These are phyloP conservation scores for Bergia sp. DNA, from an alignment of 92 coral and sea anemone genomes.

Conservation along the genomic window DNA sequence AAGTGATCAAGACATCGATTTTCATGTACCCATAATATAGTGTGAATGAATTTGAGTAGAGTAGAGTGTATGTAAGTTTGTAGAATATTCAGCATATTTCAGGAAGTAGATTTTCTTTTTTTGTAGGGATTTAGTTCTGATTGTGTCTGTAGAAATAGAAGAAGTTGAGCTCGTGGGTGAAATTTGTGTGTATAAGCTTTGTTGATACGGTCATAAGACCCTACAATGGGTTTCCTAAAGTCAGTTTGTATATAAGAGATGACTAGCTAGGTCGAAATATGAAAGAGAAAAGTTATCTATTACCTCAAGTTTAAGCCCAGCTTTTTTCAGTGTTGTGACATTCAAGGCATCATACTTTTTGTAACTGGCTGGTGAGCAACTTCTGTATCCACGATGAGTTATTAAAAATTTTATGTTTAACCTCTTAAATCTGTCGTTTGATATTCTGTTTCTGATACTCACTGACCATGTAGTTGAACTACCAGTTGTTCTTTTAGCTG, in stretches of 20 bases:
- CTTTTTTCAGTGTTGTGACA: constrained; percentile 39
- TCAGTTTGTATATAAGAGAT: constrained; percentile 64
- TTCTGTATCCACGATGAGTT: constrained; percentile 69
- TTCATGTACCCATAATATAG: constrained; percentile 25
- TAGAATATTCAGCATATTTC: constrained; percentile 3
- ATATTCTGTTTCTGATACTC: constrained; percentile 59
- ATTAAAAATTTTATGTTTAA: constrained; percentile 76
- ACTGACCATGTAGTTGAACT: constrained; percentile 12
- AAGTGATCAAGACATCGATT: constrained; percentile 54
- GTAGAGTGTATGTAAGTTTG: constrained; percentile 34
- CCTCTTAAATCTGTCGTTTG: constrained; percentile 54
- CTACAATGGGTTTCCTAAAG: constrained; percentile 55
- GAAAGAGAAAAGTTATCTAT: constrained; percentile 37
- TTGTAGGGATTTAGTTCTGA: constrained; percentile 32
- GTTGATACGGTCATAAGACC: constrained; percentile 48
- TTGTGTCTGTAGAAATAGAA: not conserved
- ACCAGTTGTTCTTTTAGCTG: constrained; percentile 75
- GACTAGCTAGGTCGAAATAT: constrained; percentile 44
- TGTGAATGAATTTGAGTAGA: constrained; percentile 29
- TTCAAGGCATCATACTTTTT: constrained; percentile 71
- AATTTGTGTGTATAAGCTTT: constrained; percentile 39
- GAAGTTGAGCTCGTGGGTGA: constrained; percentile 8
- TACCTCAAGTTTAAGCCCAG: constrained; percentile 14
- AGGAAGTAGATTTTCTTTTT: constrained; percentile 4
- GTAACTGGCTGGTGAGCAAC: constrained; percentile 60